Evolutionary conservation across 2,113 vertebrate species (phyloP), one percentile per base, ranked within the genome.

Genomic region (Sula dactylatra): DNA sequence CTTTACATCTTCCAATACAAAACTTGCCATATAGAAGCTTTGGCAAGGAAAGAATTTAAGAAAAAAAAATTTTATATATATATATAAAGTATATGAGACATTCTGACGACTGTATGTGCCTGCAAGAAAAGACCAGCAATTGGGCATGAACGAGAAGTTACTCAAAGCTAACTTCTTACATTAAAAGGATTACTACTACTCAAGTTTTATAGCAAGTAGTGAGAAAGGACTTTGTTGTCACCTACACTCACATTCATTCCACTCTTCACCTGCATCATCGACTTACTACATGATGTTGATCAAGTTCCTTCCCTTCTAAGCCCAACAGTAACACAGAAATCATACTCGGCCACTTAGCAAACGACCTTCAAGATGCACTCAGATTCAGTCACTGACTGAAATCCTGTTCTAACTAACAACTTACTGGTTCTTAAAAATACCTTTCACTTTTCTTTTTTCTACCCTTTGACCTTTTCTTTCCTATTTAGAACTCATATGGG

Each of bases 251-350:
- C 0, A 0, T 7, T 4, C 26, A 36, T n/a, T 50, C 40, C 11
- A 42, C 5, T 50, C 44, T 40, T 55, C 58, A 16, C 9, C 26
- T 1, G 1, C 13, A 9, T 16, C 58, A 44, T 50, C 62, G 29
- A 65, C 3, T 29, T 2, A 7, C 27, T 25, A 11, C 1, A 13
- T 5, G 18, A 73, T 0, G 14, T 3, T 5, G 8, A 85, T 32
- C 38, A 67, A 83, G 7, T 20, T 32, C 44, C 8, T 40, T 38
- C 45, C 31, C 44, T 56, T 38, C 29, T n/a, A 26, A 49, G 34
- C 18, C 42, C 71, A 40, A 21, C 14, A 55, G 38, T 13, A 70
- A 58, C 47, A 52, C 0, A 4, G 34, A 71, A 79, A 64, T 31
- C n/a, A 17, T 2, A 34, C n/a, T 13, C 16, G 36, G 32, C 6